A percentile compares a stretch with the other conserved stretches of the same genome.
Conservation (phyloP, 2,888 invertebrate species). For the Pollenia labialis region DNA sequence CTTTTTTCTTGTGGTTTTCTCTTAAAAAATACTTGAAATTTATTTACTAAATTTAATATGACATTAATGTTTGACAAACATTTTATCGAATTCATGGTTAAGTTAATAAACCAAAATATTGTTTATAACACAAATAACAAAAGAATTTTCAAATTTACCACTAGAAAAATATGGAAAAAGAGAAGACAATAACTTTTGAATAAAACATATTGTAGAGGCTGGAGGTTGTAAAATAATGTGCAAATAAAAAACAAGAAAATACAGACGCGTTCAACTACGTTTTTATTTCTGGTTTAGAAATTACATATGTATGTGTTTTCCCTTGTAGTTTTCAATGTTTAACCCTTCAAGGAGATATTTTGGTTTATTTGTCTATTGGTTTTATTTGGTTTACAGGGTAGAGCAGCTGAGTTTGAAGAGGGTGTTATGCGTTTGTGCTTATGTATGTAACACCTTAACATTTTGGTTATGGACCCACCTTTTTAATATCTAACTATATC, state of each 20-base stretch:
- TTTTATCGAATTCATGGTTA: conserved; percentile 46
- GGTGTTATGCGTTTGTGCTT: too few relatives aligned
- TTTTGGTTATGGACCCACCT: too few relatives aligned
- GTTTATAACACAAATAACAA: neutral
- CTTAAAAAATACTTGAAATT: conserved; percentile 16
- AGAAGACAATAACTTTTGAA: conserved; percentile 10
- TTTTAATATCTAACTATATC: too few relatives aligned
- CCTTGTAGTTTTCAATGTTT: neutral
- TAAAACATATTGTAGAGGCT: conserved; percentile 33
- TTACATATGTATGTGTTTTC: neutral
- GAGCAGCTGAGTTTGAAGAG: too few relatives aligned
- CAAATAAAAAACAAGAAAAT: too few relatives aligned
- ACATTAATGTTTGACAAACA: conserved; percentile 46
- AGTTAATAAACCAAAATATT: conserved; percentile 1
- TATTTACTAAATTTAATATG: conserved; percentile 37
- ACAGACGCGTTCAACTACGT: conserved; percentile 37
- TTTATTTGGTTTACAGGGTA: neutral
- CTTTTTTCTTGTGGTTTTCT: neutral
- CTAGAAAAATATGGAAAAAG: neutral
- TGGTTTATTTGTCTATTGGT: too few relatives aligned
- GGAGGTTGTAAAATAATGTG: conserved; percentile 16
- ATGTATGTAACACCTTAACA: too few relatives aligned
- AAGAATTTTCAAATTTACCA: conserved; percentile 38
- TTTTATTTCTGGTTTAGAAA: conserved; percentile 23
- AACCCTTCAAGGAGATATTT: neutral